These are phyloP conservation scores for Phacellophora camtschatica DNA, from an alignment of 30 jellyfish, hydroid and myxozoan genomes.

Conservation along the genomic window DNA sequence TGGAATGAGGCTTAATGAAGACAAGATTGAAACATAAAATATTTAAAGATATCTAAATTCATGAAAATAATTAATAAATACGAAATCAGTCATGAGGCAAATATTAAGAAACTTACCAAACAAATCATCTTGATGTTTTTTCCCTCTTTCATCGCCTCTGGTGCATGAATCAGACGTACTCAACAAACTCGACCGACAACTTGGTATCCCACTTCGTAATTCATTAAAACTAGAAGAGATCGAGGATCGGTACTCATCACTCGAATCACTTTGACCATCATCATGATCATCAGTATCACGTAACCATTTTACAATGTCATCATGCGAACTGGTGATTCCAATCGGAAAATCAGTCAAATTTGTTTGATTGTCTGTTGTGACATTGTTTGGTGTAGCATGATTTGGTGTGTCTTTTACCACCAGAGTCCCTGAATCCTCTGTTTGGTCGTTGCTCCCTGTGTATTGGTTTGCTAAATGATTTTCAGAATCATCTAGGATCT, in stretches of 20 bases:
- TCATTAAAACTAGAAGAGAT: conserved; percentile 78
- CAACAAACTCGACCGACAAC: conserved; percentile 41
- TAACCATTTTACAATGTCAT: conserved; percentile 55
- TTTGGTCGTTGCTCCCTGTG: not conserved
- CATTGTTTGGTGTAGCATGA: too few species aligned
- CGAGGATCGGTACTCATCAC: conserved; percentile 79
- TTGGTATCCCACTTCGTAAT: conserved; percentile 26
- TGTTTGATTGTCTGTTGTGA: not conserved
- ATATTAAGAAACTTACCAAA: too few species aligned
- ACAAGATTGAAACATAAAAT: too few species aligned
- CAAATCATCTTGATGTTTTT: not conserved
- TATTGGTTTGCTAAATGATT: too few species aligned
- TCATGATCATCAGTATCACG: conserved; percentile 38
- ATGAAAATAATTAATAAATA: too few species aligned
- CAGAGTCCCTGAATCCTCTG: not conserved
- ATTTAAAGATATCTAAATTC: too few species aligned
- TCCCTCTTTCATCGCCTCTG: not conserved
- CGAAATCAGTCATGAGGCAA: too few species aligned
- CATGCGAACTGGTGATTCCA: conserved; percentile 22
- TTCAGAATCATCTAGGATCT: not conserved
- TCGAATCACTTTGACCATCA: conserved; percentile 27
- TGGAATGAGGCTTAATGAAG: too few species aligned
- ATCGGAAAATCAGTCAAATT: not conserved
- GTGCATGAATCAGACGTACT: conserved; percentile 1
- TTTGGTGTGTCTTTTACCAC: not conserved